Conservation (phyloP, 2,888 invertebrate species). For the Agriotes lineatus region DNA sequence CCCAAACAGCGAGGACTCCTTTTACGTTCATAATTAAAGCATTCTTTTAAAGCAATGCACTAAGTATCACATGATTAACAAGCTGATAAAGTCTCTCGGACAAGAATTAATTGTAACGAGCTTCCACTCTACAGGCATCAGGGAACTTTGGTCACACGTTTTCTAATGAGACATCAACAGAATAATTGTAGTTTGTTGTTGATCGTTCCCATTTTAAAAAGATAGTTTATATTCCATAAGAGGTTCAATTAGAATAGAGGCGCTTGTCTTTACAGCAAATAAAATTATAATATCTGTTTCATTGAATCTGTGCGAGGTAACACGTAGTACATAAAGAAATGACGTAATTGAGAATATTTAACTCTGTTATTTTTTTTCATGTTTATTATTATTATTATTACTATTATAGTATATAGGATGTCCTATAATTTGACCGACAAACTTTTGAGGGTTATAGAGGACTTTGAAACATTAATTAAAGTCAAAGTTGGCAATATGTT, state of each 20-base stretch:
- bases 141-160: constrained; percentile 16
- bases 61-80: constrained; percentile 49
- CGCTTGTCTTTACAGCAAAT: constrained; percentile 45
- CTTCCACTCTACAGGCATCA: constrained; percentile 47
- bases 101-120: constrained; percentile 50
- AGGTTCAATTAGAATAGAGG: constrained; percentile 55
- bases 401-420: no score
- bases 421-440: no score
- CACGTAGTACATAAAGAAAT: no score
- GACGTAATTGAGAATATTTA: no score
- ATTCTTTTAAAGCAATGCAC: constrained; percentile 25
- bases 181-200: constrained; percentile 13
- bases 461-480: no score
- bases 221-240: constrained; percentile 22
- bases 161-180: constrained; percentile 23
- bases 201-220: constrained; percentile 23
- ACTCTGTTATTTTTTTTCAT: no score
- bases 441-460: no score
- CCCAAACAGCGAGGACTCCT: not conserved
- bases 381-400: no score
- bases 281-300: constrained; percentile 25
- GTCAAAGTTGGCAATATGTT: no score
- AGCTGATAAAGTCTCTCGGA: constrained; percentile 49
- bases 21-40: constrained; percentile 29
- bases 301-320: not conserved